phyloP scores from a whole-genome alignment of 2,888 invertebrate species.

The Sesamia inferens region DNA sequence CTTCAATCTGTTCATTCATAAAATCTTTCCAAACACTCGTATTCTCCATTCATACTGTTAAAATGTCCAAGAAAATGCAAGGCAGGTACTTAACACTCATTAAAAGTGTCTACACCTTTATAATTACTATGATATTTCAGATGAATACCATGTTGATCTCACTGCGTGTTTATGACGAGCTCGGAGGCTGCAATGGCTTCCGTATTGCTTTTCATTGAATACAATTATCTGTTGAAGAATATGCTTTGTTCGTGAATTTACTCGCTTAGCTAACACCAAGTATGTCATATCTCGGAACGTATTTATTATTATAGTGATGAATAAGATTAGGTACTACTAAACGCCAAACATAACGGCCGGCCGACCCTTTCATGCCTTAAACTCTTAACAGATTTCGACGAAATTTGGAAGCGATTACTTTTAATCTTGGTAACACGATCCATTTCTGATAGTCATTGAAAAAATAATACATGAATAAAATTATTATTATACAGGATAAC shows the following conservation, averaged over 20 bases:
- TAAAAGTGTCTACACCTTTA: conserved; percentile 30
- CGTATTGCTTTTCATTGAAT: conserved; percentile 57
- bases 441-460: background rate
- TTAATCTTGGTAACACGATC: background rate
- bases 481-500: no score
- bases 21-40: conserved; percentile 1
- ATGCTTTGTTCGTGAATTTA: conserved; percentile 6
- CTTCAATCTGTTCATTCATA: conserved; percentile 31
- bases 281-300: conserved; percentile 12
- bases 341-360: background rate
- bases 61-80: background rate
- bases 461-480: no score
- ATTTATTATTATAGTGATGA: conserved; percentile 16
- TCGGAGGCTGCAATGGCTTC: conserved; percentile 45
- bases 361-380: background rate
- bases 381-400: background rate
- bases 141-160: conserved; percentile 3
- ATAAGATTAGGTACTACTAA: background rate
- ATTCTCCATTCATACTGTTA: background rate
- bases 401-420: background rate
- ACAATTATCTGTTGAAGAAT: conserved; percentile 9
- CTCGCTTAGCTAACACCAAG: conserved; percentile 8
- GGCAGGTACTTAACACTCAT: background rate
- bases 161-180: conserved; percentile 47
- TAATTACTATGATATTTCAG: conserved; percentile 9